Evolutionary conservation across 1,140 invertebrate species (phyloP), one percentile per base, ranked within the genome.

Genomic region (Anastrepha obliqua): DNA sequence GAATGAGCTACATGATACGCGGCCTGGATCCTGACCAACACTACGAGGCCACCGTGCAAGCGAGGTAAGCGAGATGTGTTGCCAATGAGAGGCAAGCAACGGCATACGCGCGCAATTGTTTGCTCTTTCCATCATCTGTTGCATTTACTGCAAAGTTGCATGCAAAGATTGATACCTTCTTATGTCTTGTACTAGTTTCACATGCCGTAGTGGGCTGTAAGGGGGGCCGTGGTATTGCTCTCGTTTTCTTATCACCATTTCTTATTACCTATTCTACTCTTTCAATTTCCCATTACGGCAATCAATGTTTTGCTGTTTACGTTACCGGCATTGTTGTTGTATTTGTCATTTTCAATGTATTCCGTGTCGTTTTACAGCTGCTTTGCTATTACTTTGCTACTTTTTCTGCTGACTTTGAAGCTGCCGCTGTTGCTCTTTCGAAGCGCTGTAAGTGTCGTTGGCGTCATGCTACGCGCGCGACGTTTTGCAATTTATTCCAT

Each of bases 21-120:
- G 95, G 94, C 81, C 93, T 95, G 62, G 94, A 95, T 89, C 93
- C 94, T 5, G 94, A 94, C 85, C 93, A 94, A 87, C 95, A 95
- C 87, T 96, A 96, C 89, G 95, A 96, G 90, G 95, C 95, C 29
- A 95, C 94, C 89, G 95, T 96, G 58, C 94, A 95, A 90, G 95
- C 95, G 55, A 94, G 95, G 93, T 93, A 89, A 90, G 90, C 64
- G 20, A 20, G 85, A 17, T 60, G 1, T 60, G 13, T 65, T 42
- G 39, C 13, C 2, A n/a, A 62, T 5, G 7, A 44, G 42, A 74
- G 42, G 13, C 3, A 8, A n/a, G 67, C 11, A 39, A 11, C n/a
- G 60, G 15, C 20, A 70, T 42, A 29, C 60, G 44, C 20, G 47
- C 8, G n/a, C 29, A 70, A 44, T 47, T 8, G 51, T 55, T 55